Base-by-base conservation (phyloP, 2,888 invertebrate genomes). In the Campoplex capitator region DNA sequence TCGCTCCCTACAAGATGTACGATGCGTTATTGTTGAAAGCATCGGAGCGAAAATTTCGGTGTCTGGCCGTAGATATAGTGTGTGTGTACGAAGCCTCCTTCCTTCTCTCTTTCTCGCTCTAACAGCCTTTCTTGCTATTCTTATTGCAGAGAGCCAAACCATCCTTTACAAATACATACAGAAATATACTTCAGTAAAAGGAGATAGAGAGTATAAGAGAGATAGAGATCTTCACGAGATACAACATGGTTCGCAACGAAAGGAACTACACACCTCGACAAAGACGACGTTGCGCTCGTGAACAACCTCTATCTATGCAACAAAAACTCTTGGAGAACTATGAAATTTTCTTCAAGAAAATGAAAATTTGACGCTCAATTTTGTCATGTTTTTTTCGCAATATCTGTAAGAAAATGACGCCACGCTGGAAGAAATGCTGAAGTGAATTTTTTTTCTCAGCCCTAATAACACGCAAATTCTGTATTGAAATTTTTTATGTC, bases 1-100 rank as follows among this genome's bases (percentile, higher is more conserved):
- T 92, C 92, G 92, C 90, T 91, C 91, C 92, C 92, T 91, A 89
- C 91, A 93, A 93, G 92, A 93, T 93, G 92, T 93, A 93, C 92
- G 93, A 93, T 92, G 93, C 92, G 92, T 93, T 93, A 93, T 93
- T 93, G 93, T 93, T 93, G 92, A 91, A 92, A 93, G 93, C 93
- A 93, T 92, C 93, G 91, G 92, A 92, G 92, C 92, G 93, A 93
- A 92, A 93, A 93, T 93, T 93, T 93, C 91, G 92, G 92, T 93
- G 92, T 93, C 93, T 93, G 92, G 91, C 90, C 90, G 89, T 90
- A 92, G 91, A 71, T 85, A 79, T 54, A 74, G 23, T 3, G 38
- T 51, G 23, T 3, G 38, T 51, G 51, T 68, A 68, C 56, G 45
- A 76, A 71, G 71, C 71, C 86, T 86, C 83, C 73, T 48, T 65